Evolutionary conservation across 2,797 vertebrate species (phyloP).

Genomic region (Clamator glandarius): DNA sequence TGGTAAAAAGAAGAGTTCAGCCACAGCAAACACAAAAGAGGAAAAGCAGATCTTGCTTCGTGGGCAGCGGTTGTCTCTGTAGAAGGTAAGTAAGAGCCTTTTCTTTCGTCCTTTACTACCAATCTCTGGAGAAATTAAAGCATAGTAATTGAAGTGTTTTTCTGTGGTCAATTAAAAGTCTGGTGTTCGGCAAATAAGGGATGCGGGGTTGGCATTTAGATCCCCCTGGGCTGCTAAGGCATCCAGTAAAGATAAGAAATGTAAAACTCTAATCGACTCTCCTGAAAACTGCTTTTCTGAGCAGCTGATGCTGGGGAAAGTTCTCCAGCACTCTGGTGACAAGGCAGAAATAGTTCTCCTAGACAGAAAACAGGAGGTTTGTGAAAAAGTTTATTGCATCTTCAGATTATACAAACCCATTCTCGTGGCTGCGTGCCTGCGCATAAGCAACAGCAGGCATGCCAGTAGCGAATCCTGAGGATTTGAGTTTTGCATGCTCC

Average conservation of each 20-base stretch:
- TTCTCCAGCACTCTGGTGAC: not conserved
- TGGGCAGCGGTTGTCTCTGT: not conserved
- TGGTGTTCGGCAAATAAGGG: not conserved
- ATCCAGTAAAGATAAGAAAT: not conserved
- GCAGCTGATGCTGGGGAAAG: not conserved
- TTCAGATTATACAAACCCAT: rapidly evolving
- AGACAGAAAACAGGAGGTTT: not conserved
- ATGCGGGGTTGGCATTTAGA: not conserved
- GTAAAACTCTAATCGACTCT: not conserved
- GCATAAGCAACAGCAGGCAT: rapidly evolving
- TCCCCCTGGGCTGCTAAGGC: not conserved
- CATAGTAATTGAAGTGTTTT: not conserved
- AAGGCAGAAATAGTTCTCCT: not conserved
- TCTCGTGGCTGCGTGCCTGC: rapidly evolving
- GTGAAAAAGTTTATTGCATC: not conserved
- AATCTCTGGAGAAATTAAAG: not conserved
- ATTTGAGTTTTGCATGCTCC: rapidly evolving
- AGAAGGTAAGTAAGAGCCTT: conserved; percentile 50
- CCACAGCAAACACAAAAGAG: not conserved
- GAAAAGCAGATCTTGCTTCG: not conserved
- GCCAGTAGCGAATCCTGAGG: rapidly evolving
- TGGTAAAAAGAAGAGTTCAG: not conserved
- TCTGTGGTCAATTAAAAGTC: not conserved
- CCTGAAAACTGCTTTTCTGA: not conserved
- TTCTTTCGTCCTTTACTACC: not conserved